These are phyloP conservation scores for Chrosomus eos DNA, from an alignment of 2,797 vertebrate genomes.

Conservation along the genomic window DNA sequence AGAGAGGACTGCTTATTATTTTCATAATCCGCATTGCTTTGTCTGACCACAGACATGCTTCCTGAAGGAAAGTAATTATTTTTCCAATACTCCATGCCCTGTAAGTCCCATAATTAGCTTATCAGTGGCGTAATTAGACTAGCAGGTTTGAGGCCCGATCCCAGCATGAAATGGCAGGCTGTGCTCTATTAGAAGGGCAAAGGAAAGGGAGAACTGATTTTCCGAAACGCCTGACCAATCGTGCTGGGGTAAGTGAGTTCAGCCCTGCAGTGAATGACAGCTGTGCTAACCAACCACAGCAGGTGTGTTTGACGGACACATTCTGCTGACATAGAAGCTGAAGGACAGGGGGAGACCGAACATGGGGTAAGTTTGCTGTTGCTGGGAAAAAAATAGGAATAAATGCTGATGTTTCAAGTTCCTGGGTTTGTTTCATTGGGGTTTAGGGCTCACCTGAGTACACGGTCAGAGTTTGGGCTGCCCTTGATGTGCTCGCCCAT, in stretches of 20 bases:
- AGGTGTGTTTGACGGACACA: conserved; percentile 25
- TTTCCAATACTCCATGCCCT: conserved; percentile 69
- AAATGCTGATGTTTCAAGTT: conserved; percentile 13
- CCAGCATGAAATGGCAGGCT: conserved; percentile 71
- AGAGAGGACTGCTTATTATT: conserved; percentile 68
- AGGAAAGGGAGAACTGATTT: conserved; percentile 46
- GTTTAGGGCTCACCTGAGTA: conserved; percentile 83
- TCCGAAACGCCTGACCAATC: conserved; percentile 42
- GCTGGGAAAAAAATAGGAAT: conserved; percentile 17
- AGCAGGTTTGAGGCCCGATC: conserved; percentile 68
- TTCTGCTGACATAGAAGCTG: conserved; percentile 35
- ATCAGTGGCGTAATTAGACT: conserved; percentile 80
- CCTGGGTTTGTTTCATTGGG: background rate
- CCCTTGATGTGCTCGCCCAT: conserved; percentile 86
- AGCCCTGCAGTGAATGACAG: conserved; percentile 45
- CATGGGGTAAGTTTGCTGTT: background rate
- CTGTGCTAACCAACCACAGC: conserved; percentile 44
- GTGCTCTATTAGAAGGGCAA: conserved; percentile 71
- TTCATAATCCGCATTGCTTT: conserved; percentile 75
- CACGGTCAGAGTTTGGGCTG: conserved; percentile 89
- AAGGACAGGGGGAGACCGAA: conserved; percentile 27
- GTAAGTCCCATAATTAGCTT: conserved; percentile 82
- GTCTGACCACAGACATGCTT: conserved; percentile 73
- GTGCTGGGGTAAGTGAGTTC: conserved; percentile 34
- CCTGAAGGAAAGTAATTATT: conserved; percentile 81